Percentiles rank a stretch among this genome's conserved stretches.
Conservation (phyloP, 2,113 vertebrate genomes). For the Scomber scombrus region DNA sequence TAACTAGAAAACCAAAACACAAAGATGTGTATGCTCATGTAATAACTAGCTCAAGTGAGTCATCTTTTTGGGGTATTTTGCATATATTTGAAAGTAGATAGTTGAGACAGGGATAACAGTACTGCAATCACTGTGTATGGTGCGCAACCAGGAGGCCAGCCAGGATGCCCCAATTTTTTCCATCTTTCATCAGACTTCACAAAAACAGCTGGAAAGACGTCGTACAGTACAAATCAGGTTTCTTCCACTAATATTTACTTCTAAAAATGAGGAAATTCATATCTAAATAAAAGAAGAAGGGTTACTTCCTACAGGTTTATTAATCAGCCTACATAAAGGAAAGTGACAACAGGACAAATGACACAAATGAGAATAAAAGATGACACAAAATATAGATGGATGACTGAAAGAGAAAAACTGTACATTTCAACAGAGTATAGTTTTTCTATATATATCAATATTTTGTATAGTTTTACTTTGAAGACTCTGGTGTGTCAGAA, state of each 20-base stretch:
- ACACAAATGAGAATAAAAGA: not conserved
- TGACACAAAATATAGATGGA: not conserved
- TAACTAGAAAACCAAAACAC: not conserved
- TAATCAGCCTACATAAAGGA: no score
- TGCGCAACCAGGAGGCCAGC: not conserved
- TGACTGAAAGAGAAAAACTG: not conserved
- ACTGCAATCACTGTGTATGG: not conserved
- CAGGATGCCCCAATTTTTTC: not conserved
- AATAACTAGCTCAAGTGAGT: no score
- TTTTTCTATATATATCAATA: no score
- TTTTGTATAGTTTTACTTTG: no score
- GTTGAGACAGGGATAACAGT: no score
- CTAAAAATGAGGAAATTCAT: no score
- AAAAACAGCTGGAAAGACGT: not conserved
- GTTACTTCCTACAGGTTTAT: no score
- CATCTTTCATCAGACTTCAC: not conserved
- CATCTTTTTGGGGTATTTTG: not conserved
- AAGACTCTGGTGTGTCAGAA: no score
- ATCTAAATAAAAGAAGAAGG: no score
- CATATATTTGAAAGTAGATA: not conserved
- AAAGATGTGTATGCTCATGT: not conserved
- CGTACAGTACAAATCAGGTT: not conserved
- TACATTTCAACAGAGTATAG: not conserved
- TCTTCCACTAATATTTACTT: slow-evolving; percentile 4
- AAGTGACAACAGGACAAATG: not conserved